Evolutionary conservation across 2,113 vertebrate genomes (phyloP), one percentile per base, ranked within the genome.

Genomic region (Accipiter cooperii): DNA sequence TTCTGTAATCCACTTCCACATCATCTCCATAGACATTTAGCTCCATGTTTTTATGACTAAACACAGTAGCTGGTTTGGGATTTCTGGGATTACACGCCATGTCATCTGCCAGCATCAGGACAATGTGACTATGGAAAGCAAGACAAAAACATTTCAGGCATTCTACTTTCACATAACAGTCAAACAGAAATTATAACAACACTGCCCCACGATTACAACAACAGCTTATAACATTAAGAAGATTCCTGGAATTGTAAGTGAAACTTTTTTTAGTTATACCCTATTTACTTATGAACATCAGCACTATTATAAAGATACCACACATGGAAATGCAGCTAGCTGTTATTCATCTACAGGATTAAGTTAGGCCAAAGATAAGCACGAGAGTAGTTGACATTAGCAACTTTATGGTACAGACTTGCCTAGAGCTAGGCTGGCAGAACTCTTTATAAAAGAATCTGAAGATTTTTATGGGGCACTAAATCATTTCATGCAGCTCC

Each of bases 11-110:
- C 88, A 99, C 99, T 98, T 99, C 99, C 57, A 99, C 99, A 24
- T 99, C 99, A 71, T 99, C 99, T 25, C 99, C 99, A 44, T 99
- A 99, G 52, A 99, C 99, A 47, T 99, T 99, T 6, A 99, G 98
- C 82, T 99, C 99, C 99, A 99, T 99, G 97, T 99, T 99, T 97
- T 99, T 99, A 97, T 99, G 99, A 87, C 99, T 99, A 73, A 99
- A 99, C 58, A 99, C 99, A 22, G 99, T 99, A 49, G 99, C 99
- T 42, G 99, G 99, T 94, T 99, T 99, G 65, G 99, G 99, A 96
- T 99, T 99, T 96, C 99, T 98, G 84, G 99, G 98, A 97, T 99
- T 99, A 96, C 99, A 99, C 6, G 99, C 99, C 99, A 99, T 99
- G 95, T 99, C 99, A 84, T 99, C 99, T 29, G 99, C 99, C 90